These are phyloP conservation scores for Cricetomys ansorgei DNA, from an alignment of 2,113 vertebrate genomes.

Conservation along the genomic window DNA sequence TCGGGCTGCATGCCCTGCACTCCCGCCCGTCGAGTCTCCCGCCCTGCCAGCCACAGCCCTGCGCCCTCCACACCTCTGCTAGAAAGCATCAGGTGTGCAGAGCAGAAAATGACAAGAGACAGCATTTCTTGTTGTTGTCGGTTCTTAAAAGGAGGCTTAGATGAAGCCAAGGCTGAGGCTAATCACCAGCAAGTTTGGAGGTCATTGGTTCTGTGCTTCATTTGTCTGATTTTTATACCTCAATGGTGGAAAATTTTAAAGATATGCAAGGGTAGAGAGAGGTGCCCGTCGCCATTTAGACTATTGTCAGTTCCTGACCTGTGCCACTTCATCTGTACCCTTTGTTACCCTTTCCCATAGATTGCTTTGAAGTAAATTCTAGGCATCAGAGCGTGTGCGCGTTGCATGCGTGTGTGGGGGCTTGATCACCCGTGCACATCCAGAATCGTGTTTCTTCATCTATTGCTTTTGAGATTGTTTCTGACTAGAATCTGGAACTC, in stretches of 20 bases:
- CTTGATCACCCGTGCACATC: not conserved
- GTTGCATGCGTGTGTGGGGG: not conserved
- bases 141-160: not conserved
- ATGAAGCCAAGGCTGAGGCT: conserved; percentile 39
- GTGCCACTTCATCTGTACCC: not conserved
- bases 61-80: not conserved
- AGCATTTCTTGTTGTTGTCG: conserved; percentile 24
- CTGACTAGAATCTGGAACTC: not conserved
- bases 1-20: rapidly evolving
- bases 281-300: not conserved
- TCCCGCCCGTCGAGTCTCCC: not conserved
- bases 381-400: not conserved
- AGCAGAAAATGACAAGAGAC: not conserved
- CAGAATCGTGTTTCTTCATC: not conserved
- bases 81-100: not conserved
- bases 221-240: not conserved
- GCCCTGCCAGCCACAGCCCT: not conserved
- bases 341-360: too few species aligned
- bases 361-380: conserved; percentile 44
- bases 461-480: not conserved
- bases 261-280: not conserved
- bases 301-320: not conserved
- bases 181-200: conserved; percentile 52
- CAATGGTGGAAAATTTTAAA: conserved; percentile 38
- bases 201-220: not conserved